Evolutionary conservation across 2,888 invertebrate species (phyloP).

Genomic region (Polietes domitor): DNA sequence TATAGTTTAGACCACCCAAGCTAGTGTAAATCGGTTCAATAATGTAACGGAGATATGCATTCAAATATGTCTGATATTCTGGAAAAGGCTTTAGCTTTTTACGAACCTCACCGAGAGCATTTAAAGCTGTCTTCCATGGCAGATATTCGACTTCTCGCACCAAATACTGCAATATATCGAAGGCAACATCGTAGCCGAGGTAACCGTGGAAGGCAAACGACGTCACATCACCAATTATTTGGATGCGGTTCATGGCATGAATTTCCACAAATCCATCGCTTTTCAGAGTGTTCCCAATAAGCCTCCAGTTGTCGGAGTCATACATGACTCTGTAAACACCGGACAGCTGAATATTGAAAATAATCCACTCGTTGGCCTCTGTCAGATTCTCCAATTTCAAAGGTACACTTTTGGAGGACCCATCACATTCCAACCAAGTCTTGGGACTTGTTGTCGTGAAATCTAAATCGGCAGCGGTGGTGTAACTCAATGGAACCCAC

Average conservation of each 20-base stretch:
- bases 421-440: conserved; percentile 82
- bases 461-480: conserved; percentile 80
- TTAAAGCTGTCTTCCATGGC: conserved; percentile 83
- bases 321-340: conserved; percentile 90
- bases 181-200: conserved; percentile 85
- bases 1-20: conserved; percentile 83
- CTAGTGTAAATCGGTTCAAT: conserved; percentile 85
- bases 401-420: conserved; percentile 67
- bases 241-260: conserved; percentile 88
- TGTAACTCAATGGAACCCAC: conserved; percentile 86
- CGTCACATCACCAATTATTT: conserved; percentile 90
- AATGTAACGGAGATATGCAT: conserved; percentile 86
- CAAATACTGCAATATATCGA: conserved; percentile 82
- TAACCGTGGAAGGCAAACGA: conserved; percentile 85
- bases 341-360: conserved; percentile 88
- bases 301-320: conserved; percentile 87
- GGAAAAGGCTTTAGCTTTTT: conserved; percentile 83
- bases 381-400: conserved; percentile 79
- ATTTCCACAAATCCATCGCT: conserved; percentile 82
- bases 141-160: conserved; percentile 80
- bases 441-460: conserved; percentile 82
- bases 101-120: conserved; percentile 84
- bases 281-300: conserved; percentile 83
- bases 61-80: conserved; percentile 85
- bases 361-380: conserved; percentile 84